Base-by-base conservation (phyloP, 1,140 invertebrate species). In the Akabosia matsudoensis region DNA sequence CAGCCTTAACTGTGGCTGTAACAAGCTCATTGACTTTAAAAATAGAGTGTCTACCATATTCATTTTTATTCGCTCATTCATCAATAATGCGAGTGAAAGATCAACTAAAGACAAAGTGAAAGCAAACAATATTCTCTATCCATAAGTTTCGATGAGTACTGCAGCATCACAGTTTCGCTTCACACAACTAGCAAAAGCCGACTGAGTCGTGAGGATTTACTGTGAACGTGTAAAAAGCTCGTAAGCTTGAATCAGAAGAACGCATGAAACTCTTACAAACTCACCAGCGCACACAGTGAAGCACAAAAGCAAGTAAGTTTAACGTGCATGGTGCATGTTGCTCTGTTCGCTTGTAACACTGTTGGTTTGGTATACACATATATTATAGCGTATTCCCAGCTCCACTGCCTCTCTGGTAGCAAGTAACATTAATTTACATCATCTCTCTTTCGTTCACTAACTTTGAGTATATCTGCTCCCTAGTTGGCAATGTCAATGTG, bases 401-500 rank as follows among this genome's bases (percentile, higher is more conserved):
- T 34, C 7, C 18, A 70, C 67, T 4, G 28, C 14, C 7, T 10
- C 67, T 16, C 26, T 30, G 28, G n/a, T n/a, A 45, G 7, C 10
- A 22, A 56, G 54, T 22, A 56, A 22, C 54, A 56, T 13, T 22
- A 56, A 22, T 24, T 10, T 22, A 56, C 67, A 28, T 70, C 54
- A 56, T 3, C 22, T 22, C 3, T 56, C 10, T 22, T 7, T 24
- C 14, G 54, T 22, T 56, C 22, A n/a, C 10, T 56, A 22, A 10
- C 54, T 56, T 56, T 56, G 7, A n/a, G 22, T 56, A 56, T 56
- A 56, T 56, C 54, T 56, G 54, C 54, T 56, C 54, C n/a, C 24
- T 22, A 13, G n/a, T 13, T 13, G 54, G 73, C 73, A 54, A 52
- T 28, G 45, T 74, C 52, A 28, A 51, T 77, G 33, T 77, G 45